Evolutionary conservation across 2,113 vertebrate genomes (phyloP), one percentile per base, ranked within the genome.

Genomic region (Chaetodon auriga): DNA sequence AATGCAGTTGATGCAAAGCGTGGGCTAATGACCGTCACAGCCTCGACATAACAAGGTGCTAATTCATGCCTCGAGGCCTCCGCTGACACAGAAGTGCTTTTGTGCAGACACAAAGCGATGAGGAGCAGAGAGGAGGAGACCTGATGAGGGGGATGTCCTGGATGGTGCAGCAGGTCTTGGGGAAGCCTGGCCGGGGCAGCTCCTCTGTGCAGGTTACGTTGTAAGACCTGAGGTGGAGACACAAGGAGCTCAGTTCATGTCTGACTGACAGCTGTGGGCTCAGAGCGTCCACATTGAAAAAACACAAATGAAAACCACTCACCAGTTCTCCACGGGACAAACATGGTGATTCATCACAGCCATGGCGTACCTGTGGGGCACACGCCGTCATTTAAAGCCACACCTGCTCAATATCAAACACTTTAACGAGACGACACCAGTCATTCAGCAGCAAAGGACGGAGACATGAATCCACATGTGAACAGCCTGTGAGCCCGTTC

Each of bases 311-410:
- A 41, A 54, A 68, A n/a, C 68, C 13, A 78, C 95, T 90, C 92
- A 97, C 97, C 97, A 98, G 95, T 98, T 98, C 90, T 97, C 97
- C 87, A 98, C 96, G 30, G 97, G 97, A 94, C 97, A 98, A 70
- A 97, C 97, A 38, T 98, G 97, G 92, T 96, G 97, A 94, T 98
- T 98, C 97, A 97, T 97, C 92, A 98, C 96, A 62, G 97, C 97
- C 97, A 98, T 98, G 91, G 97, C 97, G 62, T 98, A 98, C 84
- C 97, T 98, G 88, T 5, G 63, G 62, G 64, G 80, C 60, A 45
- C 35, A 54, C 65, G 64, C 63, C 25, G 70, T 60, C 2, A 78
- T 38, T 54, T 15, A 58, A 66, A 80, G 23, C 15, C 8, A 45
- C 9, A 45, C 8, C 1, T 45, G 43, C 11, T 60, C 62, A 78